Percentiles rank a stretch among this genome's conserved stretches.
Evolutionary conservation across 1,140 invertebrate species (phyloP).

Genomic region (Danaus melanippus): DNA sequence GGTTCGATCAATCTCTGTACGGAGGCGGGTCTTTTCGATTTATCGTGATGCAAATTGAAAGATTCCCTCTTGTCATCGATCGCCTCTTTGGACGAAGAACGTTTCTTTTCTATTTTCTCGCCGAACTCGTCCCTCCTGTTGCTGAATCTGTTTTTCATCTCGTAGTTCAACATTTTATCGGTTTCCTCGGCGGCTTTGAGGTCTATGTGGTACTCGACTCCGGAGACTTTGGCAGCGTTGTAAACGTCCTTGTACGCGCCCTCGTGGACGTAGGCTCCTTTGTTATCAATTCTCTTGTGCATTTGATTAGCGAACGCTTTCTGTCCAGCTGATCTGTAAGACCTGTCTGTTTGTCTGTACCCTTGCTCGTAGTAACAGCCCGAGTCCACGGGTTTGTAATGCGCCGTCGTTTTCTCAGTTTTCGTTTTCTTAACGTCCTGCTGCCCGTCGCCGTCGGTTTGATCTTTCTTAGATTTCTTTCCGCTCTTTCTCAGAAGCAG

Average conservation of each 20-base stretch:
- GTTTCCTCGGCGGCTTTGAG: slow-evolving; percentile 69
- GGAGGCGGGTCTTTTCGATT: slow-evolving; percentile 51
- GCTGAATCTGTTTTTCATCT: slow-evolving; percentile 55
- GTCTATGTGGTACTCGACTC: slow-evolving; percentile 65
- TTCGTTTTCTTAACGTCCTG: slow-evolving; percentile 59
- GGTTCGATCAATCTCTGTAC: slow-evolving; percentile 55
- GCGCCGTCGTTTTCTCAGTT: slow-evolving; percentile 45
- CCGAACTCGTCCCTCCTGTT: slow-evolving; percentile 54
- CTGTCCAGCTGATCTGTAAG: slow-evolving; percentile 63
- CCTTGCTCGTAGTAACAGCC: slow-evolving; percentile 31
- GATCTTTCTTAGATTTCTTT: slow-evolving; percentile 75
- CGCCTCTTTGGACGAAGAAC: slow-evolving; percentile 50
- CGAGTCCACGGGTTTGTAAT: slow-evolving; percentile 47
- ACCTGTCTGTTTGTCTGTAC: slow-evolving; percentile 53
- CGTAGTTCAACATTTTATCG: slow-evolving; percentile 58
- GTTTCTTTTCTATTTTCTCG: slow-evolving; percentile 47
- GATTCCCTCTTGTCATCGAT: slow-evolving; percentile 54
- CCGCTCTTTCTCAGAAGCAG: slow-evolving; percentile 77
- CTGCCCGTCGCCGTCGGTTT: slow-evolving; percentile 61
- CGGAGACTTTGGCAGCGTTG: slow-evolving; percentile 58
- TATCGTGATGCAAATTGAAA: slow-evolving; percentile 50
- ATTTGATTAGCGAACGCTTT: slow-evolving; percentile 67
- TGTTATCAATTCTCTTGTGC: slow-evolving; percentile 69
- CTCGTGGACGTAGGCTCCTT: slow-evolving; percentile 70
- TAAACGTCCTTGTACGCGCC: slow-evolving; percentile 60